phyloP scores from a whole-genome alignment of 2,113 vertebrate species.

The Prochilodus magdalenae region DNA sequence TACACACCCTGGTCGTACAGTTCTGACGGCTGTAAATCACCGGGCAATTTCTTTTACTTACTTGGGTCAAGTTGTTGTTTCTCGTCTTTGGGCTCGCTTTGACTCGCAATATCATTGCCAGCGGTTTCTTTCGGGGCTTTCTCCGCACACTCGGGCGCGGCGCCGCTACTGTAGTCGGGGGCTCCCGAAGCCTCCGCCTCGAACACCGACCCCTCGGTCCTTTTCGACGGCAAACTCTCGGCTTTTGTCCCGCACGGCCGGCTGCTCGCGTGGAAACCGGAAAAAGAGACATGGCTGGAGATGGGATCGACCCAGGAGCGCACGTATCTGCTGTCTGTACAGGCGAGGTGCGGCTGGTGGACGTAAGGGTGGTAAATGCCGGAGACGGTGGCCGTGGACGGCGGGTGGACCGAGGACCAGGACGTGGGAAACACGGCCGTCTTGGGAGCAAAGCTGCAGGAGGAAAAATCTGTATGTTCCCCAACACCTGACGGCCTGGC shows the following conservation, averaged over 20 bases:
- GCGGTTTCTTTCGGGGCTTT: slow-evolving; percentile 77
- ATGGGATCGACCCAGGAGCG: slow-evolving; percentile 96
- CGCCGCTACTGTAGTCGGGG: slow-evolving; percentile 81
- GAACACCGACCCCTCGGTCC: slow-evolving; percentile 82
- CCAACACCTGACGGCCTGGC: slow-evolving; percentile 91
- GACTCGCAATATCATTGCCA: slow-evolving; percentile 87
- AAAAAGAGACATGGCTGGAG: slow-evolving; percentile 79
- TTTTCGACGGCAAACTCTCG: slow-evolving; percentile 81
- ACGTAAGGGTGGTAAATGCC: slow-evolving; percentile 95
- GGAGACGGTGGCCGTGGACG: slow-evolving; percentile 82
- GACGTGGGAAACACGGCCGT: slow-evolving; percentile 91
- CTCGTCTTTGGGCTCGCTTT: slow-evolving; percentile 92
- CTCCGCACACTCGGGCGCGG: slow-evolving; percentile 82
- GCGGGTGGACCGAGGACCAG: slow-evolving; percentile 91
- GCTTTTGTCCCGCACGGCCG: slow-evolving; percentile 89
- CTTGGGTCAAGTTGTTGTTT: slow-evolving; percentile 98
- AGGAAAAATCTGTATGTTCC: slow-evolving; percentile 90
- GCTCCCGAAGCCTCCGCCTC: slow-evolving; percentile 83
- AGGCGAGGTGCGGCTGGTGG: slow-evolving; percentile 87
- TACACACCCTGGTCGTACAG: slow-evolving; percentile 95
- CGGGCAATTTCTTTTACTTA: slow-evolving; percentile 92
- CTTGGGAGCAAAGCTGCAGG: slow-evolving; percentile 96
- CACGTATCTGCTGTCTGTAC: slow-evolving; percentile 89
- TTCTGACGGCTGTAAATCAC: slow-evolving; percentile 95
- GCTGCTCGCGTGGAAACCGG: slow-evolving; percentile 83